Evolutionary conservation across 1,140 invertebrate species (phyloP).

Genomic region (Halyomorpha halys): DNA sequence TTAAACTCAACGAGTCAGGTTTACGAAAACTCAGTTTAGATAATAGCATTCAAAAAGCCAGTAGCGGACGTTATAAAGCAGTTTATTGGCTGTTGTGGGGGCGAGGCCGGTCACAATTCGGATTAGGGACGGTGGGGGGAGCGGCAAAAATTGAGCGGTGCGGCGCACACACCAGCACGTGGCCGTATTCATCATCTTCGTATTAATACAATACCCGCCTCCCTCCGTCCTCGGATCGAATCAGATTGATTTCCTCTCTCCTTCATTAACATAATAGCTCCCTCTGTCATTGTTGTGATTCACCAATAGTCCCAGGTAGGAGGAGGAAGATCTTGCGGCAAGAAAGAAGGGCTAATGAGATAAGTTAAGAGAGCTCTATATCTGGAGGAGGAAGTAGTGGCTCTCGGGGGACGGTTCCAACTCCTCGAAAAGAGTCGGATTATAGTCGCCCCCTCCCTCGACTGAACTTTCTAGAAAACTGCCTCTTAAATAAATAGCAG

Average conservation of each 20-base stretch:
- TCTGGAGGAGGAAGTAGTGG: not conserved
- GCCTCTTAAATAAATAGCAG: conserved; percentile 8
- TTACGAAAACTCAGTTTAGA: not conserved
- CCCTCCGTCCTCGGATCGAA: not conserved
- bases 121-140: conserved; percentile 4
- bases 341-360: not conserved
- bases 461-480: not conserved
- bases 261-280: conserved; percentile 10
- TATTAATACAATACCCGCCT: conserved; percentile 1
- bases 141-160: not conserved
- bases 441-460: conserved; percentile 12
- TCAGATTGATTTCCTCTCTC: conserved; percentile 6
- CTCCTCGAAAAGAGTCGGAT: conserved; percentile 22
- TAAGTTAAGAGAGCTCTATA: conserved; percentile 8
- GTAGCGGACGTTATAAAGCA: conserved; percentile 19
- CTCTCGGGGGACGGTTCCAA: not conserved
- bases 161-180: not conserved
- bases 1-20: too few relatives aligned
- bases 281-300: not conserved
- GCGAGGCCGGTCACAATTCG: not conserved
- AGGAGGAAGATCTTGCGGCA: not conserved
- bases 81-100: conserved; percentile 12
- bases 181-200: not conserved
- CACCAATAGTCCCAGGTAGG: not conserved
- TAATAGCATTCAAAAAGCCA: not conserved